Base-by-base conservation (phyloP, 2,888 invertebrate genomes). In the Didymodactylos carnosus region DNA sequence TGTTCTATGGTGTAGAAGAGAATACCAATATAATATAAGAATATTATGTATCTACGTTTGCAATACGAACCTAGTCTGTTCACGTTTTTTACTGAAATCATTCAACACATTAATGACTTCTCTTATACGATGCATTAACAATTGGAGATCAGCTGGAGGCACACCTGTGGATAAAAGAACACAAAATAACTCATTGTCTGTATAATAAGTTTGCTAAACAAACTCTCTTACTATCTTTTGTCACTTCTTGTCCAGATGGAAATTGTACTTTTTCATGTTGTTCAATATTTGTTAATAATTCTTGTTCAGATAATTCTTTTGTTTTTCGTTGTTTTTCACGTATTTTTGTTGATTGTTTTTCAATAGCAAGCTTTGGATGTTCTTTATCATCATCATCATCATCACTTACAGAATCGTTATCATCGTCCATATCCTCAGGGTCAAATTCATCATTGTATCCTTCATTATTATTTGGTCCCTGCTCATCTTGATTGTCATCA, bases 61-160 rank as follows among this genome's bases (percentile, higher is more conserved):
- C 14, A 53, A 13, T 41, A 41, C 41, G 41, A 41, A 16, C 11
- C 41, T 13, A 71, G 69, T 70, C 23, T 27, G 27, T 70, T 84
- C 83, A 70, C 83, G 79, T 46, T 83, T 79, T 39, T 78, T 87
- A 77, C 79, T 80, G 78, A 93, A 93, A 82, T 93, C 91, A 13
- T 88, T 87, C 49, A 94, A 73, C 51, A 75, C 49, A n/a, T 70
- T 49, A 46, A 72, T 43, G 8, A 75, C 77, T 78, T 79, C 75
- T 14, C 71, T 40, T 16, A 74, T 71, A 51, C 74, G 51, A 69
- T 74, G 74, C 51, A 71, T 71, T 41, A 71, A 40, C 14, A 74
- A 53, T 46, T 71, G 71, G 19, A 74, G 46, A 72, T 74, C 74
- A 39, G 71, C 74, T 71, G 71, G 74, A 62, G 43, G 62, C 6